Conservation (phyloP, 23 tunicate species). For the Clavelina lepadiformis region DNA sequence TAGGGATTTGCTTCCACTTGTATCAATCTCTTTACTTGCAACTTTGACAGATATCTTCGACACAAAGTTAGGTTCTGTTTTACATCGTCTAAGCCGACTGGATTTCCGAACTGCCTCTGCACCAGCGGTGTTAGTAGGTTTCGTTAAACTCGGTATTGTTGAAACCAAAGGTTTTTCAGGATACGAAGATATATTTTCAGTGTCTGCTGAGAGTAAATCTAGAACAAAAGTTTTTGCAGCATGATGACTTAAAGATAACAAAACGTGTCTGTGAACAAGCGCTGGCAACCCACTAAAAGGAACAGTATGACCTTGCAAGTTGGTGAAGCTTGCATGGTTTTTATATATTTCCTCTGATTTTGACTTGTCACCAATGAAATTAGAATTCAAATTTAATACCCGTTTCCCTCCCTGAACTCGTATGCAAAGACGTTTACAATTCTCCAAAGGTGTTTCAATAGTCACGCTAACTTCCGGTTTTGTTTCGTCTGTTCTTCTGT, state of each 20-base stretch:
- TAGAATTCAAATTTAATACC: conserved; percentile 1
- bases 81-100: no score
- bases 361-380: not conserved
- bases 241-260: not conserved
- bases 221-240: conserved; percentile 3
- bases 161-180: no score
- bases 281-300: conserved; percentile 24
- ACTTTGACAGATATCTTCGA: no score
- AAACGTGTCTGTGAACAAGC: not conserved
- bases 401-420: not conserved
- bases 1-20: no score
- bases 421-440: conserved; percentile 1
- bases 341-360: not conserved
- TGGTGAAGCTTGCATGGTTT: not conserved
- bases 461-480: not conserved
- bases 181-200: not conserved
- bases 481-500: not conserved
- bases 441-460: not conserved
- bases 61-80: no score
- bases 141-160: no score
- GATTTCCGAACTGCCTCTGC: no score
- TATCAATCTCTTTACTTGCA: no score
- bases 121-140: no score
- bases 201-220: not conserved
- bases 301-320: not conserved